Conservation (phyloP, 2,888 invertebrate species). For the Dynastes hyllus region DNA sequence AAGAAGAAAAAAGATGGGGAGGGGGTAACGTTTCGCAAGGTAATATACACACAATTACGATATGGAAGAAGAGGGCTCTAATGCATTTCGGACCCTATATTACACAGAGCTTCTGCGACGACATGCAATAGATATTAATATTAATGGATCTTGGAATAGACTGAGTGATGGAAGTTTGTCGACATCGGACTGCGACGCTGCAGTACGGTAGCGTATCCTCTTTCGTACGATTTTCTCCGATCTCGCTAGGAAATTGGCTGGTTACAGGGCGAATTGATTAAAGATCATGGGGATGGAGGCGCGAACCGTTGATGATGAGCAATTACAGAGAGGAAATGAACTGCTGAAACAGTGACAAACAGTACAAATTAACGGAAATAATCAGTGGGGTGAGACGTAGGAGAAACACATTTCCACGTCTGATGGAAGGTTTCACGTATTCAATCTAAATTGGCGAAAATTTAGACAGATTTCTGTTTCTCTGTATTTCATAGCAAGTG, state of each 20-base stretch:
- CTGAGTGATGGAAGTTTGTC: constrained; percentile 52
- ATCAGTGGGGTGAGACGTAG: constrained; percentile 50
- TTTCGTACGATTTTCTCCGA: constrained; percentile 44
- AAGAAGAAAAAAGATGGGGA: constrained; percentile 39
- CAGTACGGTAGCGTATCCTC: constrained; percentile 8
- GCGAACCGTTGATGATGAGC: constrained; percentile 57
- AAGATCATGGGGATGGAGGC: constrained; percentile 51
- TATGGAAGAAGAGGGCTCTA: constrained; percentile 45
- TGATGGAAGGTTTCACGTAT: constrained; percentile 20
- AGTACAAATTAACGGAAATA: constrained; percentile 61
- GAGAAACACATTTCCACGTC: constrained; percentile 9
- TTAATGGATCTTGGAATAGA: constrained; percentile 55
- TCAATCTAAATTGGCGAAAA: constrained; percentile 5
- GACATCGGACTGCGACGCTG: constrained; percentile 28
- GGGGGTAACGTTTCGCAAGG: constrained; percentile 30
- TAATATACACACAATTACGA: constrained; percentile 45
- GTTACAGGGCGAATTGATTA: constrained; percentile 39
- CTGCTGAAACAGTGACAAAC: constrained; percentile 59
- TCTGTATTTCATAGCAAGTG: not conserved
- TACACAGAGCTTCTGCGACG: constrained; percentile 47
- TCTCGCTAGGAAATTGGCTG: constrained; percentile 42
- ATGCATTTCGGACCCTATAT: constrained; percentile 49
- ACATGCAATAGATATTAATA: constrained; percentile 58
- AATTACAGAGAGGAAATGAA: constrained; percentile 61
- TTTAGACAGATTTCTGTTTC: not conserved